phyloP scores from a whole-genome alignment of 2,888 invertebrate species.

The Phytoseiulus persimilis region DNA sequence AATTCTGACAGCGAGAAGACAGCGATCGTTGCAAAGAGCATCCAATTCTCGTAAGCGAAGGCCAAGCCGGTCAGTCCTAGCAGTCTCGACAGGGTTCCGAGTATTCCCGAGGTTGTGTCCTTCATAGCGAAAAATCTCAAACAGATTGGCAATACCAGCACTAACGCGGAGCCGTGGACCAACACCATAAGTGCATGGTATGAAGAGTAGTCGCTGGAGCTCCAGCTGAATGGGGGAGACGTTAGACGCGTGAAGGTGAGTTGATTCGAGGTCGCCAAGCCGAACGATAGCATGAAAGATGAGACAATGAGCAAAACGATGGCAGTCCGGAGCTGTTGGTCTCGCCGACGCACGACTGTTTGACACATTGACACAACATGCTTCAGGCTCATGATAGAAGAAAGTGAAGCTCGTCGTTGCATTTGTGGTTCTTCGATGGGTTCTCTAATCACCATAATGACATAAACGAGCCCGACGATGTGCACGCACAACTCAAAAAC shows the following conservation, averaged over 20 bases:
- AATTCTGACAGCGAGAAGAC: slow-evolving; percentile 50
- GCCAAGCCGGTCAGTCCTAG: slow-evolving; percentile 49
- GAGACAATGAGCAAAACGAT: slow-evolving; percentile 15
- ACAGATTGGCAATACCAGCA: slow-evolving; percentile 49
- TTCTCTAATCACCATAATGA: slow-evolving; percentile 47
- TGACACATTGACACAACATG: slow-evolving; percentile 40
- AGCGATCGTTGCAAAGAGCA: slow-evolving; percentile 50
- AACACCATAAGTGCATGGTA: neutral
- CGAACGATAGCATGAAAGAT: slow-evolving; percentile 17
- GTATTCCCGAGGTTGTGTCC: slow-evolving; percentile 49
- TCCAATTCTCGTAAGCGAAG: slow-evolving; percentile 47
- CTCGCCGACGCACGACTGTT: neutral
- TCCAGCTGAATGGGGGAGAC: slow-evolving; percentile 22
- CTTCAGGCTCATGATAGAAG: slow-evolving; percentile 40
- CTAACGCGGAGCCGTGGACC: slow-evolving; percentile 47
- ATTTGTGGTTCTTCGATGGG: neutral
- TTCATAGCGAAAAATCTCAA: slow-evolving; percentile 44
- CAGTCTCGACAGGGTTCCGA: slow-evolving; percentile 50
- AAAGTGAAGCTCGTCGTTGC: neutral
- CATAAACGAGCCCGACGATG: slow-evolving; percentile 49
- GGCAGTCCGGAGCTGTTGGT: neutral
- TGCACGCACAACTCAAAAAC: slow-evolving; percentile 48
- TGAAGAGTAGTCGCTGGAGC: neutral
- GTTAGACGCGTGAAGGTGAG: neutral
- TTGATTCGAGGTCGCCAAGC: neutral